A percentile compares a stretch with the other conserved stretches of the same genome.
phyloP scores from a whole-genome alignment of 2,113 vertebrate genomes.

The Onychostoma macrolepis region DNA sequence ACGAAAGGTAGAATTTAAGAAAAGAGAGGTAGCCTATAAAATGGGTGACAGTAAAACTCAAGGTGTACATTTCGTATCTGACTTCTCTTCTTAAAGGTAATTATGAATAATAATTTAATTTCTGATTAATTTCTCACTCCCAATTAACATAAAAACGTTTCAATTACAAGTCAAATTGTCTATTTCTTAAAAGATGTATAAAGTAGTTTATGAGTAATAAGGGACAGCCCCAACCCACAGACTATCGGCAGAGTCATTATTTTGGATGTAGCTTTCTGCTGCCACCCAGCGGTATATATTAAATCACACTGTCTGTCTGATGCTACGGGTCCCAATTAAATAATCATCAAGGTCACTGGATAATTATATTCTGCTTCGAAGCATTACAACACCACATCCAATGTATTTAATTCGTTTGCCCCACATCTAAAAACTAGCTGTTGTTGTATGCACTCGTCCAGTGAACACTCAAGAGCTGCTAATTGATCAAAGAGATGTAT shows the following conservation, averaged over 20 bases:
- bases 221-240: neutral
- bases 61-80: neutral
- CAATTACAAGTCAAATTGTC: neutral
- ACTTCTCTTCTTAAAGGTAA: neutral
- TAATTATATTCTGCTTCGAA: neutral
- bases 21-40: neutral
- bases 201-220: neutral
- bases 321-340: neutral
- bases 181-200: neutral
- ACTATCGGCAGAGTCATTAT: neutral
- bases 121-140: neutral
- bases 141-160: too few species aligned
- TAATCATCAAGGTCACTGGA: neutral
- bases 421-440: neutral
- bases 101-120: neutral
- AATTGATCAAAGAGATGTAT: neutral
- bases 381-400: too few species aligned
- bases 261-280: conserved; percentile 47
- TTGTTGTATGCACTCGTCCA: neutral
- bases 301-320: too few species aligned
- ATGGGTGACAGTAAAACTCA: too few species aligned
- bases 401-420: neutral
- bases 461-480: neutral
- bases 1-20: neutral
- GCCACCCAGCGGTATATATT: conserved; percentile 52